phyloP scores from a whole-genome alignment of 1,140 invertebrate genomes.

The Pogonomyrmex californicus region DNA sequence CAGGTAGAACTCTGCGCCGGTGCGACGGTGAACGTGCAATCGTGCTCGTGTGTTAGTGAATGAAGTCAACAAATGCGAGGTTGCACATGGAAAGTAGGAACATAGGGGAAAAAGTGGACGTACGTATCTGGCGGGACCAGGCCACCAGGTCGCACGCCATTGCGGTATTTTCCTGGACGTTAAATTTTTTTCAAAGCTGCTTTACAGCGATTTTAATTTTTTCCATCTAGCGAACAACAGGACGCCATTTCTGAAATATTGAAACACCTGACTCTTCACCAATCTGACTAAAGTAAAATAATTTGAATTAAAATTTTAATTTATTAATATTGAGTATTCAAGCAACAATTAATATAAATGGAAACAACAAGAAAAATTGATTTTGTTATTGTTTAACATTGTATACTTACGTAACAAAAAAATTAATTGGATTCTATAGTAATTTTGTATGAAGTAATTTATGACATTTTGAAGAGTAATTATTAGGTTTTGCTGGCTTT shows the following conservation, averaged over 20 bases:
- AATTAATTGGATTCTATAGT: background rate
- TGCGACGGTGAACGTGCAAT: slow-evolving; percentile 44
- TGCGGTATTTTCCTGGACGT: slow-evolving; percentile 59
- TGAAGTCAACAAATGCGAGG: slow-evolving; percentile 54
- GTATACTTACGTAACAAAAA: background rate
- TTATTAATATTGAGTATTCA: background rate
- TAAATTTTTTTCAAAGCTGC: background rate
- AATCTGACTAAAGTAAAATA: background rate
- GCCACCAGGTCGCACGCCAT: slow-evolving; percentile 56
- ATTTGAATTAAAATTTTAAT: background rate
- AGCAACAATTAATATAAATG: background rate
- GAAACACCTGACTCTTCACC: background rate
- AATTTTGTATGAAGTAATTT: slow-evolving; percentile 22
- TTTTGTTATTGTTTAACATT: background rate
- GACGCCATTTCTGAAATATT: background rate
- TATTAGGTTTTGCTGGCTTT: slow-evolving; percentile 22
- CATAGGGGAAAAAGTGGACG: slow-evolving; percentile 33
- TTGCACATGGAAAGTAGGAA: slow-evolving; percentile 34
- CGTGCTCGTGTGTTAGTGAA: slow-evolving; percentile 24
- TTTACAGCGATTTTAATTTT: background rate
- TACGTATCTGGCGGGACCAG: slow-evolving; percentile 62
- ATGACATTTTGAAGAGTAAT: background rate
- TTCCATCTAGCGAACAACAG: background rate
- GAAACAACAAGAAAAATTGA: background rate
- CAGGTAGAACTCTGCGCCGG: slow-evolving; percentile 50